A percentile compares a stretch with the other conserved stretches of the same genome.
Conservation (phyloP, 2,113 vertebrate genomes). For the Upupa epops region DNA sequence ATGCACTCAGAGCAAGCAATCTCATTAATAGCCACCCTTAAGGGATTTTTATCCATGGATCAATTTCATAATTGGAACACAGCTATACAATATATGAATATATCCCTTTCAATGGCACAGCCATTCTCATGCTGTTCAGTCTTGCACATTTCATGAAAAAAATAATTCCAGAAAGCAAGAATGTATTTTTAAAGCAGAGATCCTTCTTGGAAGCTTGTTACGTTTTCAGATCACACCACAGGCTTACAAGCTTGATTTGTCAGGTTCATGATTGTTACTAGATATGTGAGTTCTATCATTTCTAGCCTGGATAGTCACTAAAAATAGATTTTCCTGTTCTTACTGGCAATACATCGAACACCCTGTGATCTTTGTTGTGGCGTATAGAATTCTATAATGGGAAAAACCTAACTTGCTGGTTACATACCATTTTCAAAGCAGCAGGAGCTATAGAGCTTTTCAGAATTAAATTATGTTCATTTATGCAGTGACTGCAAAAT, state of each 20-base stretch:
- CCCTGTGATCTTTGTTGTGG: background rate
- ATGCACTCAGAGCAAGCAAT: constrained; percentile 50
- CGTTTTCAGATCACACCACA: constrained; percentile 44
- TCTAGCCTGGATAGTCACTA: constrained; percentile 41
- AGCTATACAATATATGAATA: constrained; percentile 35
- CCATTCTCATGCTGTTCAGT: background rate
- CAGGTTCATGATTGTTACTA: constrained; percentile 43
- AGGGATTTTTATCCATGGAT: constrained; percentile 63
- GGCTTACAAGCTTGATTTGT: constrained; percentile 46
- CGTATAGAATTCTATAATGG: background rate
- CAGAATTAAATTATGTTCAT: constrained; percentile 59
- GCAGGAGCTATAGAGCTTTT: constrained; percentile 28
- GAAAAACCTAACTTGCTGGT: background rate
- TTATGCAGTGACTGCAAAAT: constrained; percentile 52
- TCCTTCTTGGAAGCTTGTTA: constrained; percentile 19
- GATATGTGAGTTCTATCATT: background rate
- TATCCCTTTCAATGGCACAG: background rate
- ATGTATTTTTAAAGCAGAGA: constrained; percentile 6
- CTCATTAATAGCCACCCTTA: constrained; percentile 64
- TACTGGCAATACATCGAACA: background rate
- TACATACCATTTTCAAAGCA: constrained; percentile 39
- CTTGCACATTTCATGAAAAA: background rate
- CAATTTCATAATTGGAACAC: constrained; percentile 59
- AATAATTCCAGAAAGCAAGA: background rate
- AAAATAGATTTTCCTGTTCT: constrained; percentile 30